Evolutionary conservation across 2,113 vertebrate species (phyloP), one percentile per base, ranked within the genome.

Genomic region (Sorex araneus): DNA sequence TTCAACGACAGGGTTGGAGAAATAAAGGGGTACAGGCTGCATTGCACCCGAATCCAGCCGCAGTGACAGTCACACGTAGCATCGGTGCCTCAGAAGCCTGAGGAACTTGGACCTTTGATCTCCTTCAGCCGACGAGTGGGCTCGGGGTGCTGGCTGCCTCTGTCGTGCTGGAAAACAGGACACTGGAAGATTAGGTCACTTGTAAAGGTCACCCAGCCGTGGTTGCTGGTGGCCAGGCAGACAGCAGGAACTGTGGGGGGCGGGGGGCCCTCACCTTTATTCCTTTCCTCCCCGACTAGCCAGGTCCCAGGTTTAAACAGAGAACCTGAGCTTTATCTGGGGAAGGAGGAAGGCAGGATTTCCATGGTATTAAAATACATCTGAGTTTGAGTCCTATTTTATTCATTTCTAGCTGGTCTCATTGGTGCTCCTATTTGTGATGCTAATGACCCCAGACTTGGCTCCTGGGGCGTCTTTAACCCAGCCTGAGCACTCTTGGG

Each of bases 381-480:
- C n/a, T 21, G 60, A 54, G 30, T 63, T 18, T 89, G n/a, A 67
- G 40, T 83, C 40, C 40, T 13, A 6, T 75, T 63, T 25, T 10
- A 79, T 92, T 78, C 18, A 15, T 69, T 66, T 84, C 28, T 84
- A 64, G 63, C 50, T 45, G 63, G 28, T 82, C 25, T 66, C 79
- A 36, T 60, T 16, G 9, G 47, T 50, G 47, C 47, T 50, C 47
- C 10, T 50, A 27, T 47, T 19, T 91, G 30, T 64, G 30, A 66
- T 77, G 43, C 64, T 89, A 13, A 71, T 43, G 30, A 13, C 11
- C 10, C 12, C 27, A 54, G 81, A 79, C 45, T 21, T 9, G 36
- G 21, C 28, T n/a, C 9, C 3, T 23, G 18, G 32, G 4, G 8
- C 15, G 8, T 10, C 47, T 50, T 50, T 50, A 50, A 50, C 47